A percentile compares a stretch with the other conserved stretches of the same genome.
Conservation (phyloP, 2,797 vertebrate species). For the Tadarida brasiliensis region DNA sequence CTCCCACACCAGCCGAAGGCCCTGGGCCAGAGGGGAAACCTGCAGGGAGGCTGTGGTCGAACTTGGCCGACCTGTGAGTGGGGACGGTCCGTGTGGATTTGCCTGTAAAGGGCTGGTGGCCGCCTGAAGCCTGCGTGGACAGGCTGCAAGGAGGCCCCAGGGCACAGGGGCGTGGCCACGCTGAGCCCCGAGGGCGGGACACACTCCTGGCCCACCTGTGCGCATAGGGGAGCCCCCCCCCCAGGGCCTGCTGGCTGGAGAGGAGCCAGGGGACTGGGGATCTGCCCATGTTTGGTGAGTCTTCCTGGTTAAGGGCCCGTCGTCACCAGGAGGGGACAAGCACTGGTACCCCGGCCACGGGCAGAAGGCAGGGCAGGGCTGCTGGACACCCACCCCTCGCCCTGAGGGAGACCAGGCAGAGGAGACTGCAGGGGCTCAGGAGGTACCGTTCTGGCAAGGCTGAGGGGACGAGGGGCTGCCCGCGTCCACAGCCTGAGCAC, state of each 20-base stretch:
- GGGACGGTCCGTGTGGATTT: fast-evolving
- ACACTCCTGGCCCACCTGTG: neutral
- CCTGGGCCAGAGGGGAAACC: neutral
- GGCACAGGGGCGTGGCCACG: neutral
- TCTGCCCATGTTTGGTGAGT: neutral
- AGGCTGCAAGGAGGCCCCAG: neutral
- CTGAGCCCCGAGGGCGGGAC: too few relatives aligned
- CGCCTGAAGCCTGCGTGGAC: neutral
- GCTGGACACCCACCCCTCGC: neutral
- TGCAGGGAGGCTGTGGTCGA: neutral
- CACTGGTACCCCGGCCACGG: fast-evolving
- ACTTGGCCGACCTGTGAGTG: fast-evolving
- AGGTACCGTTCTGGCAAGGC: neutral
- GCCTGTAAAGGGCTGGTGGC: neutral
- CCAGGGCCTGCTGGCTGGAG: neutral
- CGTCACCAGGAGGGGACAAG: neutral
- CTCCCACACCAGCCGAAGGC: neutral
- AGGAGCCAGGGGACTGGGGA: neutral
- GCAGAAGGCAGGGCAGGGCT: neutral
- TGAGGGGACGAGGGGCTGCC: too few relatives aligned
- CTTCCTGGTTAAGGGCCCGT: neutral
- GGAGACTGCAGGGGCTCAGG: neutral
- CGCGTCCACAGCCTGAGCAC: neutral
- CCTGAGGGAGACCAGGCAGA: neutral
- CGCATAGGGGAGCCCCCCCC: neutral